These are phyloP conservation scores for Trisateles emortualis DNA, from an alignment of 2,888 invertebrate genomes.

Conservation along the genomic window DNA sequence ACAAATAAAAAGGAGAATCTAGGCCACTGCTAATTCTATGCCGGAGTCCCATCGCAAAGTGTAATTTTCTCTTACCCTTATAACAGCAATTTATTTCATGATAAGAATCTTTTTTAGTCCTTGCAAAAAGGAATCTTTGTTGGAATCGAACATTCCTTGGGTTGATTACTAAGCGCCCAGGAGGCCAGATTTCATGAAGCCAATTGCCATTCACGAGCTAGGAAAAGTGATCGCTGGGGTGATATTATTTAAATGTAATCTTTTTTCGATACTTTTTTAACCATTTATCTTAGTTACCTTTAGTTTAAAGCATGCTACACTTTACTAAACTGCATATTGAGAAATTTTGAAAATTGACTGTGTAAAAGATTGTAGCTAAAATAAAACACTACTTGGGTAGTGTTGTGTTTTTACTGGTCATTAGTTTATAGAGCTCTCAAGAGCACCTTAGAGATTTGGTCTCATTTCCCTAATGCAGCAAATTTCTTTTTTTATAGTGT, in stretches of 20 bases:
- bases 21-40: conserved; percentile 70
- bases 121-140: conserved; percentile 78
- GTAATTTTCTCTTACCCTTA: conserved; percentile 77
- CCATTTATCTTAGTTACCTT: conserved; percentile 57
- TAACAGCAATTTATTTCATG: conserved; percentile 75
- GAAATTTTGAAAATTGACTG: too few species aligned
- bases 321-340: conserved; percentile 7
- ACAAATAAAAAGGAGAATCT: conserved; percentile 44
- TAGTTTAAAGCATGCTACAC: conserved; percentile 43
- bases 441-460: too few species aligned
- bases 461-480: too few species aligned
- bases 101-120: conserved; percentile 83
- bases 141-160: conserved; percentile 76
- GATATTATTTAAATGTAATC: conserved; percentile 86
- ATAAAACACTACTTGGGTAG: too few species aligned
- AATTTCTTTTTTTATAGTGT: too few species aligned
- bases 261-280: conserved; percentile 84
- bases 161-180: conserved; percentile 82
- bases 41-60: conserved; percentile 75
- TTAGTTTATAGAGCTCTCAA: too few species aligned
- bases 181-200: conserved; percentile 82
- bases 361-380: too few species aligned
- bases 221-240: conserved; percentile 83
- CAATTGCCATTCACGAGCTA: conserved; percentile 80
- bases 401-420: too few species aligned